Percentiles rank a stretch among this genome's conserved stretches.
Evolutionary conservation across 1,140 invertebrate genomes (phyloP).

Genomic region (Anthonomus grandis): DNA sequence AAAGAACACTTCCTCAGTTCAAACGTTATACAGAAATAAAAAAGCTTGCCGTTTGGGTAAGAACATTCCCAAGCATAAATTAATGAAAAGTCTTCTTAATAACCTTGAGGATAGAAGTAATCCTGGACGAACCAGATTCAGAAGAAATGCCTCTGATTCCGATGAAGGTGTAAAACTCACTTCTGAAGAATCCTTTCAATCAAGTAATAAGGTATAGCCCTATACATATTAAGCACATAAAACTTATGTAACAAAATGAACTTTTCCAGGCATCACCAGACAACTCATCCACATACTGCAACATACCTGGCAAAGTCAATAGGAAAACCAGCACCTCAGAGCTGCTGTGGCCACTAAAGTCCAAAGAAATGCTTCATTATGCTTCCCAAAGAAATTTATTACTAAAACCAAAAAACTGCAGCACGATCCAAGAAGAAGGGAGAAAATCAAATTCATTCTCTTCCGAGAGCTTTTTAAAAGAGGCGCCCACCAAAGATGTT

Average conservation of each 20-base stretch:
- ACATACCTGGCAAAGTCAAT: slow-evolving; percentile 2
- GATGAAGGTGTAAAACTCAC: too few species aligned
- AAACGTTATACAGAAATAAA: slow-evolving; percentile 25
- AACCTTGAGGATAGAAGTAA: too few species aligned
- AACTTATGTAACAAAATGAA: too few species aligned
- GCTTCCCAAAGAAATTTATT: background rate
- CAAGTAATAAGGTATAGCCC: too few species aligned
- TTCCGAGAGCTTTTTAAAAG: slow-evolving; percentile 3
- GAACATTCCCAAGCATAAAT: slow-evolving; percentile 27
- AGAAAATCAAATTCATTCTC: background rate
- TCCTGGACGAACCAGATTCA: too few species aligned
- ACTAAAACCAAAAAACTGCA: background rate
- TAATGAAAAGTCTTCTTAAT: slow-evolving; percentile 28
- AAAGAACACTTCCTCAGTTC: slow-evolving; percentile 17
- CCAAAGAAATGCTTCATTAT: slow-evolving; percentile 11
- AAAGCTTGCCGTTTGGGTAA: slow-evolving; percentile 19
- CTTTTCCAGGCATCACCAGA: too few species aligned
- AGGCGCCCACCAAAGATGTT: slow-evolving; percentile 6
- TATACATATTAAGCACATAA: too few species aligned
- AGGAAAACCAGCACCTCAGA: slow-evolving; percentile 24
- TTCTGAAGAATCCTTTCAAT: too few species aligned
- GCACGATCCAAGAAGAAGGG: background rate
- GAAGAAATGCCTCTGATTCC: too few species aligned
- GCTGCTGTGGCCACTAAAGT: slow-evolving; percentile 9
- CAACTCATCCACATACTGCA: background rate